phyloP scores from a whole-genome alignment of 2,113 vertebrate genomes.

The Ctenomys sociabilis region DNA sequence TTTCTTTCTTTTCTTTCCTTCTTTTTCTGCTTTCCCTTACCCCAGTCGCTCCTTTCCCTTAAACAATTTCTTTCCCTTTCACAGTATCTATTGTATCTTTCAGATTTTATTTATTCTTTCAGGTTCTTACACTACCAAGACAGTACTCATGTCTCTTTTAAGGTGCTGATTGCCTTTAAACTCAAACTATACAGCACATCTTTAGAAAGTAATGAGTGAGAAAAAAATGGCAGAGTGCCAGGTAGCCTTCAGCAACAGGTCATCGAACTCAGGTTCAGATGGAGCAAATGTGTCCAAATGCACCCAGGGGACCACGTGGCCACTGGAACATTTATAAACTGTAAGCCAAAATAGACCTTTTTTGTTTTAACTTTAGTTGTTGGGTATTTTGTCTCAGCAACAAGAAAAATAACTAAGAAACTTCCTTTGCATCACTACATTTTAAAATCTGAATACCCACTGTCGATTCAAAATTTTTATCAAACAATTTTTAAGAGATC shows the following conservation, averaged over 20 bases:
- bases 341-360: background rate
- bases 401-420: background rate
- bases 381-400: background rate
- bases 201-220: background rate
- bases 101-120: too few relatives aligned
- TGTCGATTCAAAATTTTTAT: background rate
- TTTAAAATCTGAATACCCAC: background rate
- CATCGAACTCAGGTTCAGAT: background rate
- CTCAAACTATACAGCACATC: background rate
- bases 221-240: background rate
- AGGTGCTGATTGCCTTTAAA: background rate
- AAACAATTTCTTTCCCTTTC: too few relatives aligned
- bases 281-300: background rate
- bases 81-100: too few relatives aligned
- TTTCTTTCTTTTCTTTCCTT: too few relatives aligned
- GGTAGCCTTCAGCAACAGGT: background rate
- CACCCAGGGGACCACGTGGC: background rate
- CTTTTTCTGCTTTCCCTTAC: too few relatives aligned
- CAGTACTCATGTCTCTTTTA: background rate
- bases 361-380: background rate
- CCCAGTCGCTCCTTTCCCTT: too few relatives aligned
- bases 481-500: background rate
- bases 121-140: too few relatives aligned
- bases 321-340: background rate
- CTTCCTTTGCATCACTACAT: background rate